Evolutionary conservation across 2,888 invertebrate species (phyloP).

Genomic region (Calephelis perditalis): DNA sequence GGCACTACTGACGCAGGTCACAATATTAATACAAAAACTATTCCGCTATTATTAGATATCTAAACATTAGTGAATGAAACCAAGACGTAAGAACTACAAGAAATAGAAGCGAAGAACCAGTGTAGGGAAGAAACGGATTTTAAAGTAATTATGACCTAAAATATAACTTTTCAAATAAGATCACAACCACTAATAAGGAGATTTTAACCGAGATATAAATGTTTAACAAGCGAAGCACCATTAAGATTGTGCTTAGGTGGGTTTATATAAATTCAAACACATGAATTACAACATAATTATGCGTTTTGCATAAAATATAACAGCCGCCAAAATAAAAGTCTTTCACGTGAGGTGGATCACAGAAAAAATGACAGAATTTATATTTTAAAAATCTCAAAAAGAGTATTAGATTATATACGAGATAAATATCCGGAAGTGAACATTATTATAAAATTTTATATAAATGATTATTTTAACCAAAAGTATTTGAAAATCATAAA

Average conservation of each 20-base stretch:
- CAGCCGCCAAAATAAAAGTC: conserved; percentile 30
- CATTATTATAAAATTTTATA: too few relatives aligned
- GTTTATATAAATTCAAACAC: conserved; percentile 29
- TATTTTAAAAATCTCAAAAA: too few relatives aligned
- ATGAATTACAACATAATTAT: conserved; percentile 18
- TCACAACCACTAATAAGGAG: conserved; percentile 63
- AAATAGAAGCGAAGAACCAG: neutral
- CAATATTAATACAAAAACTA: conserved; percentile 56
- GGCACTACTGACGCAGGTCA: conserved; percentile 73
- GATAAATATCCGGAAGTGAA: too few relatives aligned
- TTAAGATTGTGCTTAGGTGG: conserved; percentile 53
- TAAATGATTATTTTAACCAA: too few relatives aligned
- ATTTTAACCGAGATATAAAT: conserved; percentile 41
- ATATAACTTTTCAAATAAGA: conserved; percentile 52
- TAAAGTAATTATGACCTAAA: conserved; percentile 28
- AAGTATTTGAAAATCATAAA: too few relatives aligned
- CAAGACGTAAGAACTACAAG: conserved; percentile 3
- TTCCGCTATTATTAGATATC: conserved; percentile 33
- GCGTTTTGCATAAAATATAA: conserved; percentile 33
- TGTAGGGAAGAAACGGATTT: conserved; percentile 5
- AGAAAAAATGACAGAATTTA: too few relatives aligned
- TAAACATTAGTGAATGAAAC: conserved; percentile 32
- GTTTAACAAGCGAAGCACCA: conserved; percentile 60
- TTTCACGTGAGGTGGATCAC: too few relatives aligned
- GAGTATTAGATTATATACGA: too few relatives aligned